A percentile compares a stretch with the other conserved stretches of the same genome.
These are phyloP conservation scores for Contarinia nasturtii DNA, from an alignment of 1,140 invertebrate genomes.

Conservation along the genomic window DNA sequence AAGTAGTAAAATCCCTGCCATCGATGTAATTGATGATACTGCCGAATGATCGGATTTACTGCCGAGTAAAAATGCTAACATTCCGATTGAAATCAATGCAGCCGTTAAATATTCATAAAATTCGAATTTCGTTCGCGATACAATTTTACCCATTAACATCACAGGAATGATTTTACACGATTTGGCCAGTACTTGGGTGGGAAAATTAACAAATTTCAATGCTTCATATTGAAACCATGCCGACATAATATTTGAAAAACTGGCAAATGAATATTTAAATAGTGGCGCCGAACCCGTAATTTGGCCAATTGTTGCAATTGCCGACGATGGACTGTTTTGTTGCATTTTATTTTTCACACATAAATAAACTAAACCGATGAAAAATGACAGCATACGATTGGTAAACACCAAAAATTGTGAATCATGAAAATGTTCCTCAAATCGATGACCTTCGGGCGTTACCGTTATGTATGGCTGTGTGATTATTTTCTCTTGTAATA, in stretches of 20 bases:
- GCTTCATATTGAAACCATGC: conserved; percentile 99
- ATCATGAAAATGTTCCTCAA: conserved; percentile 59
- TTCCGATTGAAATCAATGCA: conserved; percentile 73
- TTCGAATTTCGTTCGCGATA: conserved; percentile 76
- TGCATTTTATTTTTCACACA: conserved; percentile 14
- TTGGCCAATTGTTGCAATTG: conserved; percentile 29
- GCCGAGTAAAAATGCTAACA: conserved; percentile 76
- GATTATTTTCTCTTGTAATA: conserved; percentile 87
- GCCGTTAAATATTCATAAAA: conserved; percentile 88
- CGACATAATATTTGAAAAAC: conserved; percentile 94
- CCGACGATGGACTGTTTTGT: no score
- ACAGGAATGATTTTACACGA: conserved; percentile 86
- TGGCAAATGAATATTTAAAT: conserved; percentile 93
- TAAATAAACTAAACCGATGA: conserved; percentile 43
- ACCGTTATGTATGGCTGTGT: conserved; percentile 48
- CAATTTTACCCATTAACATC: conserved; percentile 91
- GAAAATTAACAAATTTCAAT: conserved; percentile 94
- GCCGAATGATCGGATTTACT: conserved; percentile 31
- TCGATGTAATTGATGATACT: conserved; percentile 46
- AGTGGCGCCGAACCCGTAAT: conserved; percentile 65
- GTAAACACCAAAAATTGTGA: conserved; percentile 92
- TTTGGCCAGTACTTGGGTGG: conserved; percentile 89
- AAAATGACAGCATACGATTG: conserved; percentile 73
- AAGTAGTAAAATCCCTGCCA: conserved; percentile 74
- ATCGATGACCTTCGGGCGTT: conserved; percentile 29